Evolutionary conservation across 1,140 invertebrate genomes (phyloP).

Genomic region (Drosophila mauritiana): DNA sequence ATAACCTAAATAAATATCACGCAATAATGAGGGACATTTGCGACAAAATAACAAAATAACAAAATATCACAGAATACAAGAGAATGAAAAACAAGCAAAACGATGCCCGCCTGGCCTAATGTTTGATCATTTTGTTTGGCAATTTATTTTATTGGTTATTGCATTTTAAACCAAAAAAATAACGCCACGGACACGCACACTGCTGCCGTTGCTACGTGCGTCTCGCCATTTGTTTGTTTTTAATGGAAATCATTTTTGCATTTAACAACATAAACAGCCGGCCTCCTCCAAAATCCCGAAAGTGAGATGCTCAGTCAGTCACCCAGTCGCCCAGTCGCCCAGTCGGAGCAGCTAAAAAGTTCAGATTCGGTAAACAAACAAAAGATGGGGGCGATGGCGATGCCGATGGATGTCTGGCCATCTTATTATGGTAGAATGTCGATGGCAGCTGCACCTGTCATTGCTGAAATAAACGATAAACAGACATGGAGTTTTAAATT

Average conservation of each 20-base stretch:
- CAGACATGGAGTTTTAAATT: constrained; percentile 39
- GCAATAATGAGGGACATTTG: constrained; percentile 81
- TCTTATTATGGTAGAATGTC: constrained; percentile 55
- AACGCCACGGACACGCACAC: constrained; percentile 42
- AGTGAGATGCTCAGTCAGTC: constrained; percentile 51
- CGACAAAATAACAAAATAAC: constrained; percentile 66
- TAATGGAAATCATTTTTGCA: constrained; percentile 83
- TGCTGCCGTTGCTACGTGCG: constrained; percentile 59
- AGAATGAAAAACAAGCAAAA: constrained; percentile 37
- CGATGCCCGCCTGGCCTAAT: constrained; percentile 59
- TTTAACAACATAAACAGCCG: constrained; percentile 79
- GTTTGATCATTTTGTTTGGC: constrained; percentile 79
- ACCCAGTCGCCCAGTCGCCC: constrained; percentile 28
- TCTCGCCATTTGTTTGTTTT: constrained; percentile 67
- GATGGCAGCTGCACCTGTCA: constrained; percentile 78
- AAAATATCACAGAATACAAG: constrained; percentile 18
- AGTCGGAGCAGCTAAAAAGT: constrained; percentile 57
- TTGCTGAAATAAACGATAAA: constrained; percentile 75
- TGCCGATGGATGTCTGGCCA: background rate
- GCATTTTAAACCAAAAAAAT: constrained; percentile 71
- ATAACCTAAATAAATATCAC: constrained; percentile 84
- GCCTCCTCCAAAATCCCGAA: constrained; percentile 30
- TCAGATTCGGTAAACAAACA: constrained; percentile 77
- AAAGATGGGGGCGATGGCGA: constrained; percentile 5
- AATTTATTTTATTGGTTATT: constrained; percentile 83